Base-by-base conservation (phyloP, 1,140 invertebrate species). In the Drosophila ogumai region DNA sequence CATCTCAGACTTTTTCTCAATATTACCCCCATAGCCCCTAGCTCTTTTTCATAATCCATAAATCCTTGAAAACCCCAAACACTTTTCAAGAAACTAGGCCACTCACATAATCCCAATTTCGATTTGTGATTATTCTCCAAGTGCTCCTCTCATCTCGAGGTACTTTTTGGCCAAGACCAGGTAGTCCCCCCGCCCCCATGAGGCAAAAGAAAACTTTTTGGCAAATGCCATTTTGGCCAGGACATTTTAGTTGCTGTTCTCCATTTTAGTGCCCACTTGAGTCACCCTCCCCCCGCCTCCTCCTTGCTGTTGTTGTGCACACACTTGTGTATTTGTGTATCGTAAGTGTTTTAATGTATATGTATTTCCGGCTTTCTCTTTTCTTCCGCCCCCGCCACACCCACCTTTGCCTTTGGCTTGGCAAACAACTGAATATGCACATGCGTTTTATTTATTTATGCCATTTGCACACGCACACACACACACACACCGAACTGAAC, bases 381-480 rank as follows among this genome's bases (percentile, higher is more conserved):
- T 50, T 63, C 50, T 65, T 47, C 55, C 34, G 41, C 32, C 52
- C 43, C 55, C 46, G 19, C n/a, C 22, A 3, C 36, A 9, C 38
- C 43, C 57, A 40, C 46, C 50, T 38, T 55, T 57, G 52, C 49
- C 63, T 52, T 50, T 56, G 49, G 41, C 46, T 59, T 19, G 66
- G 73, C 75, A 81, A 81, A 81, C 75, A 80, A 80, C 82, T 75
- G 55, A 84, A 84, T 69, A 69, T 72, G 66, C 74, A 82, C 72
- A 79, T 68, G 85, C 84, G 68, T 81, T 85, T 81, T 90, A 90
- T 90, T 90, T 90, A 90, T 90, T 85, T 90, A 85, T 84, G 85
- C 80, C 79, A 85, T 85, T 84, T 85, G 80, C 80, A 71, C 78
- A 76, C 78, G 36, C 63, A 63, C 77, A 76, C 66, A 28, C 25